Conservation (phyloP, 2,113 vertebrate species). For the Rafetus swinhoei region DNA sequence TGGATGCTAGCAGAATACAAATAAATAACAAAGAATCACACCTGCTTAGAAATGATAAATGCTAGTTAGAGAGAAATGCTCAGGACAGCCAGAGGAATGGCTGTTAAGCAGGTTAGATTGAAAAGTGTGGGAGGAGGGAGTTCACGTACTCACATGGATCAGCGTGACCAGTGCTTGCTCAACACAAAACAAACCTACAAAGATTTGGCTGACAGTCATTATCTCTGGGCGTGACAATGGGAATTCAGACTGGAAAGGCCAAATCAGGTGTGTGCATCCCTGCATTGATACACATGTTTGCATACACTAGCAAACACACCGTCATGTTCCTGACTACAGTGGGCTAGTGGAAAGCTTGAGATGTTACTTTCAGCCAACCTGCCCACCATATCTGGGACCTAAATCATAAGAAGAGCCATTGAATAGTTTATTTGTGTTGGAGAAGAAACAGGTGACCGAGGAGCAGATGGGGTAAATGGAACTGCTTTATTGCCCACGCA, state of each 20-base stretch:
- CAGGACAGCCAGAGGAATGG: background rate
- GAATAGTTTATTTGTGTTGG: background rate
- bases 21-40: background rate
- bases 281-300: background rate
- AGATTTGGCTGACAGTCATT: background rate
- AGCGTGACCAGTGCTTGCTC: background rate
- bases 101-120: background rate
- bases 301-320: background rate
- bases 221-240: background rate
- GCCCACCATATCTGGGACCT: rapidly evolving
- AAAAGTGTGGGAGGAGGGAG: background rate
- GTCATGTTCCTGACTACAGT: background rate
- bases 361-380: background rate
- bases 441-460: too few species aligned
- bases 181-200: background rate
- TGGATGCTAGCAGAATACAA: background rate
- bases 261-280: background rate
- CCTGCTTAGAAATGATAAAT: background rate
- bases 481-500: too few species aligned
- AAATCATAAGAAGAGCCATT: background rate
- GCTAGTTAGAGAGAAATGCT: background rate
- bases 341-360: background rate
- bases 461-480: too few species aligned
- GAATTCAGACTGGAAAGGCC: background rate
- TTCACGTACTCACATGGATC: background rate